Evolutionary conservation across 2,113 vertebrate genomes (phyloP), one percentile per base, ranked within the genome.

Genomic region (Martes martes): DNA sequence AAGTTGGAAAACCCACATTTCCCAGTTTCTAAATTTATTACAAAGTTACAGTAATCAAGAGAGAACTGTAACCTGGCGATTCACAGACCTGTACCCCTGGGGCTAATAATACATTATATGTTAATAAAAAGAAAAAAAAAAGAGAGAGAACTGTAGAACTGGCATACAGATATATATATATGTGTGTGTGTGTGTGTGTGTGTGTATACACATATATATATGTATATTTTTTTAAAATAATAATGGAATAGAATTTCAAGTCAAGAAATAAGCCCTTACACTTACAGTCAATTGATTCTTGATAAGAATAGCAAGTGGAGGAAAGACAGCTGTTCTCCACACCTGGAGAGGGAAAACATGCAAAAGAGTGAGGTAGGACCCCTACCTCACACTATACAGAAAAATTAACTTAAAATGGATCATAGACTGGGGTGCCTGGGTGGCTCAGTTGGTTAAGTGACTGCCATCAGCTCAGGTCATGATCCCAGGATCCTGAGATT

Each of bases 391-490:
- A 67, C 14, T 50, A 67, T 14, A 67, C 4, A 80, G 31, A 85
- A 74, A 97, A 93, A 89, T 47, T 79, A 87, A 57, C 36, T 76
- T 87, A 52, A 95, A 83, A 88, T 88, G 82, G 33, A 91, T 73
- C 55, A 67, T 9, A 84, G 13, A 33, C 24, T 63, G 61, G 61
- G 26, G 61, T 13, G 4, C 24, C 61, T 63, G 61, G 61, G 61
- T 63, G 26, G 61, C 61, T 63, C 61, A 63, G 61, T 13, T 63
- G 61, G 59, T 61, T 61, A 61, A 61, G 59, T 26, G 24, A 4
- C 10, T 61, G 59, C 59, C 59, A 26, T 61, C 24, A 61, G 59
- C 59, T 61, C 59, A 61, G 10, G 24, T 26, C 59, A 26, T 61
- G 59, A 61, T 50, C 47, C 47, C 47, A 50, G 47, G 47, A 50